Percentiles rank a stretch among this genome's conserved stretches.
Conservation (phyloP, 2,797 vertebrate species). For the Centropyge bicolor region DNA sequence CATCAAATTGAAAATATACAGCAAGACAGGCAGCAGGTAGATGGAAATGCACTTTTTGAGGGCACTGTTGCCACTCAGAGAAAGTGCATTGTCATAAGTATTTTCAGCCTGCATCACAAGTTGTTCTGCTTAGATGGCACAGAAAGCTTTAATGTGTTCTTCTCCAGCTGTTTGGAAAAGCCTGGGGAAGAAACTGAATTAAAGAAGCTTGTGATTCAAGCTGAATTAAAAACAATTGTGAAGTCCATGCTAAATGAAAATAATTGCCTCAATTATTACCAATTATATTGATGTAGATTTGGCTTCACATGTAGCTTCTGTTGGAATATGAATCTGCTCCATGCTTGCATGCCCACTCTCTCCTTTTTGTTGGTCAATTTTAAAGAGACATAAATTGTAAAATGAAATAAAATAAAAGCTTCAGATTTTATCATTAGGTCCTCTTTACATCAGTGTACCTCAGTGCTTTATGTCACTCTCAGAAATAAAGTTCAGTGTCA, state of each 20-base stretch:
- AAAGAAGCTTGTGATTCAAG: background rate
- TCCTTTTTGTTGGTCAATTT: background rate
- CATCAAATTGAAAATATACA: background rate
- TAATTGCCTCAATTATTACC: constrained; percentile 13
- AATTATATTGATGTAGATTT: constrained; percentile 14
- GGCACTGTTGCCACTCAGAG: background rate
- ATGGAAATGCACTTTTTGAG: background rate
- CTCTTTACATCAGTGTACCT: background rate
- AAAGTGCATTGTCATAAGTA: background rate
- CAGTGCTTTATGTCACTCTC: background rate
- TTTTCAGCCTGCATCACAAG: background rate
- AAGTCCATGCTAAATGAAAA: background rate
- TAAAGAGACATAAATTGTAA: background rate
- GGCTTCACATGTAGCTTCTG: background rate
- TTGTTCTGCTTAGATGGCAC: background rate
- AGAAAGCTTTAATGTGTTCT: background rate
- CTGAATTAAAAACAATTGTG: constrained; percentile 6
- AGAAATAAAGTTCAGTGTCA: constrained; percentile 3
- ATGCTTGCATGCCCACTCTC: background rate
- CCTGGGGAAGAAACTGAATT: background rate
- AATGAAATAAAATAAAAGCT: background rate
- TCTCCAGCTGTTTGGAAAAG: background rate
- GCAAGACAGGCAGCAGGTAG: background rate
- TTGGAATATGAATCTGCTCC: background rate
- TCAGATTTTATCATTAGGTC: background rate